Conservation (phyloP, 2,888 invertebrate species). For the Phortica okadai region DNA sequence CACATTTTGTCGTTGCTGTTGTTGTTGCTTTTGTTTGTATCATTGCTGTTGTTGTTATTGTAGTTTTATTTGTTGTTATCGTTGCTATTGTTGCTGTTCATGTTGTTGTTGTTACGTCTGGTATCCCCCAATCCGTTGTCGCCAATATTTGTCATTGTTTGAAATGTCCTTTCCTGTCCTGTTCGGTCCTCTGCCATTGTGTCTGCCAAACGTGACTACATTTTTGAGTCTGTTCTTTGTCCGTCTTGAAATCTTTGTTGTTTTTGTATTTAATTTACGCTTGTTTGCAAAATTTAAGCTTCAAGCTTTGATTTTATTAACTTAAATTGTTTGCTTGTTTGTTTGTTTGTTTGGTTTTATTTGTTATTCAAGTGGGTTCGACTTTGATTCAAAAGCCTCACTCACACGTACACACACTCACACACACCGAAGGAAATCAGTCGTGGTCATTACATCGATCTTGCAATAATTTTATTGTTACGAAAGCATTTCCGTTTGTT, state of each 20-base stretch:
- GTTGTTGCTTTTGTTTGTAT: background rate
- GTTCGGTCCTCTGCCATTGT: slow-evolving; percentile 1
- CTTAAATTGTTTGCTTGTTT: slow-evolving; percentile 18
- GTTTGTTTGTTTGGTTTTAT: background rate
- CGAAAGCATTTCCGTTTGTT: slow-evolving; percentile 56
- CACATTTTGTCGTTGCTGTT: slow-evolving; percentile 13
- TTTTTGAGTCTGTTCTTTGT: slow-evolving; percentile 38
- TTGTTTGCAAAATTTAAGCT: slow-evolving; percentile 39
- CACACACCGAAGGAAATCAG: background rate
- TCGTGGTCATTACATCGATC: slow-evolving; percentile 53
- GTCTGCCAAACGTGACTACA: slow-evolving; percentile 10
- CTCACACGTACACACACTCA: background rate
- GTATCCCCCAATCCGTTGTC: too few species aligned
- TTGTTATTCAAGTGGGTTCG: background rate
- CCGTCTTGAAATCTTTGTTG: background rate
- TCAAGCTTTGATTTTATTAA: slow-evolving; percentile 29
- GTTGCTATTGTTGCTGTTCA: slow-evolving; percentile 24
- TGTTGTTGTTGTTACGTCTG: background rate
- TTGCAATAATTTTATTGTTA: slow-evolving; percentile 58
- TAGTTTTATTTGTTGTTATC: background rate
- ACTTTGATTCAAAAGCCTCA: background rate
- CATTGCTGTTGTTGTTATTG: background rate
- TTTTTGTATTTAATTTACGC: slow-evolving; percentile 30
- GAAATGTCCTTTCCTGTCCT: slow-evolving; percentile 51
- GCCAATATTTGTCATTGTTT: slow-evolving; percentile 19